A percentile compares a stretch with the other conserved stretches of the same genome.
Evolutionary conservation across 2,888 invertebrate species (phyloP).

Genomic region (Thyatira batis): DNA sequence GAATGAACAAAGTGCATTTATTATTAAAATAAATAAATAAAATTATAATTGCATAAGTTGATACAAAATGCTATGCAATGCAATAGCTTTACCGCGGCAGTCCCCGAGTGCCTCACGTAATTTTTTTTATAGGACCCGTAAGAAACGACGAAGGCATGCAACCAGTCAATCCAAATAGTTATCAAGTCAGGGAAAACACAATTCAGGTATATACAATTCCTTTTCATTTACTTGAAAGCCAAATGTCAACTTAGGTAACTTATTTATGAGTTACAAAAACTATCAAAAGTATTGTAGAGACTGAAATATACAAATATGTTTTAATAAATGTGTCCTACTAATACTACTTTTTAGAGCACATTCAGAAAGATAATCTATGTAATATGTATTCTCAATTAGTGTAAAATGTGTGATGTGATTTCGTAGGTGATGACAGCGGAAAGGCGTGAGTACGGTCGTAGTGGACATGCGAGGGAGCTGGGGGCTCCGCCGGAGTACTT

Average conservation of each 20-base stretch:
- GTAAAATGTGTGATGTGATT: background rate
- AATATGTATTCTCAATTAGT: too few relatives aligned
- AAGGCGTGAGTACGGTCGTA: conserved; percentile 90
- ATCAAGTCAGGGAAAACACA: conserved; percentile 89
- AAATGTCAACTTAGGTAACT: background rate
- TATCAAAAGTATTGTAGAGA: too few relatives aligned
- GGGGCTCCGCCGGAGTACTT: conserved; percentile 56
- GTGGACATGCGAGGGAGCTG: conserved; percentile 58
- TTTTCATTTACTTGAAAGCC: background rate
- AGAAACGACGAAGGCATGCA: conserved; percentile 60
- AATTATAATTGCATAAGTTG: too few relatives aligned
- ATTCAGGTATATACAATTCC: conserved; percentile 84
- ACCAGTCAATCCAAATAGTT: conserved; percentile 74
- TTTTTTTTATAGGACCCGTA: conserved; percentile 36
- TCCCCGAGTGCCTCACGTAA: conserved; percentile 5
- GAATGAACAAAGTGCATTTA: too few relatives aligned
- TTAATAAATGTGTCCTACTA: too few relatives aligned
- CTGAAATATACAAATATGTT: too few relatives aligned
- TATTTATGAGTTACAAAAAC: too few relatives aligned
- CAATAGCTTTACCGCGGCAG: too few relatives aligned
- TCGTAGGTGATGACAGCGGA: conserved; percentile 94
- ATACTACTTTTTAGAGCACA: too few relatives aligned
- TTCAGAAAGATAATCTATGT: too few relatives aligned
- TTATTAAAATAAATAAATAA: too few relatives aligned
- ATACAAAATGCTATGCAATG: too few relatives aligned